Evolutionary conservation across 2,888 invertebrate species (phyloP).

Genomic region (Boloria selene): DNA sequence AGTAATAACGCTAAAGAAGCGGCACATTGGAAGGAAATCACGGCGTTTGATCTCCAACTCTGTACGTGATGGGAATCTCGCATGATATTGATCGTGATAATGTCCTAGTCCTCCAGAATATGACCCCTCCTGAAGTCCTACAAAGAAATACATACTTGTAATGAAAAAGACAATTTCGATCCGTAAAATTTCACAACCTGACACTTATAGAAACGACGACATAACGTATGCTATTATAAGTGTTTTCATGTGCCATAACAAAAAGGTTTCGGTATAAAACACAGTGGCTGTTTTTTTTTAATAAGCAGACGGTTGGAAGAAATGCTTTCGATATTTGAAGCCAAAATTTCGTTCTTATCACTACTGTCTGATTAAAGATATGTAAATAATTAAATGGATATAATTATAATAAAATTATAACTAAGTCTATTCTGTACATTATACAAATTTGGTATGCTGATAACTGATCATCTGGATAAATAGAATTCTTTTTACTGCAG

Average conservation of each 20-base stretch:
- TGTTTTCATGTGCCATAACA: slow-evolving; percentile 4
- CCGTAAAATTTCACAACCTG: slow-evolving; percentile 26
- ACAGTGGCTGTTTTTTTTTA: background rate
- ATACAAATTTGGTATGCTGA: too few species aligned
- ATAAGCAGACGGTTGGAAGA: background rate
- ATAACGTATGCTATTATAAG: slow-evolving; percentile 3
- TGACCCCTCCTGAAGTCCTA: slow-evolving; percentile 20
- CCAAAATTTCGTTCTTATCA: too few species aligned
- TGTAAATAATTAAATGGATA: too few species aligned
- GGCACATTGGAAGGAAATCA: slow-evolving; percentile 49
- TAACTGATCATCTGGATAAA: too few species aligned
- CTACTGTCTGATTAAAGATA: too few species aligned
- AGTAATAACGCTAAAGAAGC: slow-evolving; percentile 47
- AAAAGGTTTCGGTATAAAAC: slow-evolving; percentile 13
- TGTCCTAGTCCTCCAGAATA: slow-evolving; percentile 35
- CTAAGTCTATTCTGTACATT: too few species aligned
- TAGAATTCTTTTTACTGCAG: too few species aligned
- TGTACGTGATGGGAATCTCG: slow-evolving; percentile 46
- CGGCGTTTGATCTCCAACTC: slow-evolving; percentile 48
- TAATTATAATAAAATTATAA: too few species aligned
- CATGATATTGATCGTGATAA: slow-evolving; percentile 41
- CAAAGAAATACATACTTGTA: background rate
- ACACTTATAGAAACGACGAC: slow-evolving; percentile 16
- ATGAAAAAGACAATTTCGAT: slow-evolving; percentile 19
- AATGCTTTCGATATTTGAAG: too few species aligned